These are phyloP conservation scores for Discoglossus pictus DNA, from an alignment of 2,797 vertebrate genomes.

Conservation along the genomic window DNA sequence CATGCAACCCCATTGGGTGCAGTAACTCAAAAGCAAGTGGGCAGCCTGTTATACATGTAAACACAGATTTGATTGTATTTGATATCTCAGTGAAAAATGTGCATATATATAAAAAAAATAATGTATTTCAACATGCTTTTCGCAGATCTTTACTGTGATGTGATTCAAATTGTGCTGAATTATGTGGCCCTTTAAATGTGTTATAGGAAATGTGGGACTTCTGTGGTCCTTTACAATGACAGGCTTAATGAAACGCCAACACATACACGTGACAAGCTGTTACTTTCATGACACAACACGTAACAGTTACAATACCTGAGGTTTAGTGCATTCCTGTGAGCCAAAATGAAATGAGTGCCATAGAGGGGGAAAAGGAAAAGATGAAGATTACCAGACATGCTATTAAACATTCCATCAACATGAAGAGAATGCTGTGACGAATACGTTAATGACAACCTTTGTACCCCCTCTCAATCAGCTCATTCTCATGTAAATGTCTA, in stretches of 20 bases:
- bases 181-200: no score
- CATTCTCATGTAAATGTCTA: slow-evolving; percentile 23
- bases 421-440: slow-evolving; percentile 63
- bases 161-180: no score
- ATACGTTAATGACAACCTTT: slow-evolving; percentile 56
- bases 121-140: no score
- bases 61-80: no score
- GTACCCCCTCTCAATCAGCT: slow-evolving; percentile 28
- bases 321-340: slow-evolving; percentile 95
- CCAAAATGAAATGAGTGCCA: slow-evolving; percentile 87
- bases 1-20: no score
- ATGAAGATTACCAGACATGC: slow-evolving; percentile 86
- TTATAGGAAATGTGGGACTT: no score
- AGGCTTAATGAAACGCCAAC: neutral
- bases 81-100: no score
- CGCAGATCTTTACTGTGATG: no score
- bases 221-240: no score
- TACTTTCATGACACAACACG: slow-evolving; percentile 63
- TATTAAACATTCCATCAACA: slow-evolving; percentile 68
- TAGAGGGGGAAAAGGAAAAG: slow-evolving; percentile 90
- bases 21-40: no score
- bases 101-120: no score
- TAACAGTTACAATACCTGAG: slow-evolving; percentile 90
- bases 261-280: slow-evolving; percentile 6
- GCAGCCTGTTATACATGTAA: no score